phyloP scores from a whole-genome alignment of 2,113 vertebrate species.

The Scomber scombrus region DNA sequence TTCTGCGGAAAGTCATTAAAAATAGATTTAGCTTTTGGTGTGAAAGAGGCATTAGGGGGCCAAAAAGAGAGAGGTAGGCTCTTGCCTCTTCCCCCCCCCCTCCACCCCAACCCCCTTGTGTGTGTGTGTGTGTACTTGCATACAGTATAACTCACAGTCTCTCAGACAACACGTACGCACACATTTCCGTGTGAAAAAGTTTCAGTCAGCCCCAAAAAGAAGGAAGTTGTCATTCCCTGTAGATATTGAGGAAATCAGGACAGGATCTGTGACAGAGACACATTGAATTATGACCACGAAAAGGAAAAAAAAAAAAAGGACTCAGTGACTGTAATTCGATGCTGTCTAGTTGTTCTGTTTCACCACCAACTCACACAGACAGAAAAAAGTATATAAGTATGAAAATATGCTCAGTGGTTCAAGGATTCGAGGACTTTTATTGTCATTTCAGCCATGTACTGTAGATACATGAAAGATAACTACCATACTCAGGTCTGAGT shows the following conservation, averaged over 20 bases:
- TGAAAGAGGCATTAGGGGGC: conserved; percentile 32
- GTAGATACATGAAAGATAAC: too few relatives aligned
- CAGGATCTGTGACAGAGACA: conserved; percentile 6
- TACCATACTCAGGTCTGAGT: too few relatives aligned
- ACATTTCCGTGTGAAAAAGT: conserved; percentile 40
- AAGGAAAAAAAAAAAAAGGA: not conserved
- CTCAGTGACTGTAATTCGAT: not conserved
- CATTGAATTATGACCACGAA: not conserved
- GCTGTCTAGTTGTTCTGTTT: too few relatives aligned
- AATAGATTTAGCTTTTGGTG: conserved; percentile 69
- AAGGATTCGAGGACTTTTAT: too few relatives aligned
- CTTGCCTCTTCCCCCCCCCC: conserved; percentile 4
- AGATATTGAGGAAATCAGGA: conserved; percentile 14
- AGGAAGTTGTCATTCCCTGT: conserved; percentile 15
- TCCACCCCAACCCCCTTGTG: not conserved
- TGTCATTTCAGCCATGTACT: too few relatives aligned
- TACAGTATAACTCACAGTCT: not conserved
- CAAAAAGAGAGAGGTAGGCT: not conserved
- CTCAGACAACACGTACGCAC: not conserved
- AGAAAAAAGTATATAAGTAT: too few relatives aligned
- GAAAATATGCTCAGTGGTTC: too few relatives aligned
- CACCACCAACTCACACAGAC: too few relatives aligned
- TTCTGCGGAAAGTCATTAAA: conserved; percentile 63
- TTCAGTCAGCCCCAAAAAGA: not conserved
- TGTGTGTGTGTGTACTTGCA: conserved; percentile 13